Conservation (phyloP, 1,140 invertebrate species). For the Halotydeus destructor region DNA sequence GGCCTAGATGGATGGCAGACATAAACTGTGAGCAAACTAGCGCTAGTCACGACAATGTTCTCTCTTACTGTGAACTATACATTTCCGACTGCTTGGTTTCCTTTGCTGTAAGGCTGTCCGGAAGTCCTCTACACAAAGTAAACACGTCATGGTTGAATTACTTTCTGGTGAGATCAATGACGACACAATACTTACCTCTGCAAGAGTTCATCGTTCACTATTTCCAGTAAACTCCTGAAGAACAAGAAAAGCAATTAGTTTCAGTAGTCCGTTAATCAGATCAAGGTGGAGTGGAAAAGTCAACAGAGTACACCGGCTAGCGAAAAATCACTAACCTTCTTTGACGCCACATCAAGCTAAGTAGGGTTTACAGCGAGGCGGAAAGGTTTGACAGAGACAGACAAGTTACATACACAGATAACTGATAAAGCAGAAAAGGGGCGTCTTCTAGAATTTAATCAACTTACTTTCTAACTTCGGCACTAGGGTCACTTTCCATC, state of each 20-base stretch:
- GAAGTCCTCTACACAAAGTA: constrained; percentile 8
- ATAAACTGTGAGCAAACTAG: too few relatives aligned
- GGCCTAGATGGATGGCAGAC: too few relatives aligned
- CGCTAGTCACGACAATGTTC: too few relatives aligned
- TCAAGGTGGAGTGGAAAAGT: neutral
- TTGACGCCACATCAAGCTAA: neutral
- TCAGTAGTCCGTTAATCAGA: neutral
- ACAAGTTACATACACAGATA: constrained; percentile 1
- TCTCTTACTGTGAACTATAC: constrained; percentile 14
- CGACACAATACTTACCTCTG: constrained; percentile 20
- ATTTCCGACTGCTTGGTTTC: constrained; percentile 11
- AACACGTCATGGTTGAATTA: neutral
- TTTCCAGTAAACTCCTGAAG: constrained; percentile 26
- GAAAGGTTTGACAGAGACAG: neutral
- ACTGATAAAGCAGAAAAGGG: neutral
- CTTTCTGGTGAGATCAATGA: neutral
- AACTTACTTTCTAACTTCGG: constrained; percentile 23
- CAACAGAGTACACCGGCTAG: neutral
- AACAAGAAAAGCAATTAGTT: neutral
- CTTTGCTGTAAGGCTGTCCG: constrained; percentile 8
- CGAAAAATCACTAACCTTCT: constrained; percentile 2
- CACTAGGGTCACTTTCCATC: constrained; percentile 21
- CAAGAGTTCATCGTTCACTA: constrained; percentile 26
- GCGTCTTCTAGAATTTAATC: too few relatives aligned
- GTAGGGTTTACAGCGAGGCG: too few relatives aligned